phyloP scores from a whole-genome alignment of 2,113 vertebrate genomes.

The Hypomesus transpacificus region DNA sequence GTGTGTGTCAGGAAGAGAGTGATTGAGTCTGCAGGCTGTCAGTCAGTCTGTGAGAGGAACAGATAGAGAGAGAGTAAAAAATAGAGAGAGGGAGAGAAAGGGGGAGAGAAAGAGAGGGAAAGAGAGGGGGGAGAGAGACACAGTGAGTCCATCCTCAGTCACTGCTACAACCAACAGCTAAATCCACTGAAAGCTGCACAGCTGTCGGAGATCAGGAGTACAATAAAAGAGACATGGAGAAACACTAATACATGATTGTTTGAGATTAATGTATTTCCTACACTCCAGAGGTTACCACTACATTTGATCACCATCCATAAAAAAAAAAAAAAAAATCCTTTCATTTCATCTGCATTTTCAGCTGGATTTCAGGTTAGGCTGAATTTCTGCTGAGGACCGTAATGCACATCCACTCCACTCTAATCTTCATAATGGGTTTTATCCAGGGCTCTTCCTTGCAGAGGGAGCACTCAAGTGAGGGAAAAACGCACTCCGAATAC shows the following conservation, averaged over 20 bases:
- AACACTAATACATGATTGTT: conserved; percentile 17
- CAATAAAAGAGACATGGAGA: too few species aligned
- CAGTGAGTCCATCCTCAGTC: too few species aligned
- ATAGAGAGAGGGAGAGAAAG: too few species aligned
- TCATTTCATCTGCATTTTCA: conserved; percentile 43
- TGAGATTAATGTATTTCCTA: conserved; percentile 18
- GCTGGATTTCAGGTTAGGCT: conserved; percentile 37
- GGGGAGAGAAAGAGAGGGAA: too few species aligned
- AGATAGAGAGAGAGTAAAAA: too few species aligned
- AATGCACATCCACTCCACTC: conserved; percentile 27
- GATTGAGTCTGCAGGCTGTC: too few species aligned
- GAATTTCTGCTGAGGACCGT: conserved; percentile 33
- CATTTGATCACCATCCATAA: conserved; percentile 24
- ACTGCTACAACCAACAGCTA: too few species aligned
- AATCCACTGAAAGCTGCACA: too few species aligned
- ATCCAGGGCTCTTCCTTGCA: conserved; percentile 4
- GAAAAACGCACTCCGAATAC: conserved; percentile 29
- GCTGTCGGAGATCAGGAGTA: too few species aligned
- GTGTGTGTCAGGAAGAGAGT: not conserved
- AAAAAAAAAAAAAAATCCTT: conserved; percentile 14
- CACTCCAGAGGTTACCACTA: conserved; percentile 26
- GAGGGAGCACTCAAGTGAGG: conserved; percentile 37
- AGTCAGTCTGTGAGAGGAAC: too few species aligned
- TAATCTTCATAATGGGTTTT: conserved; percentile 51
- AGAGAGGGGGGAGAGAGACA: too few species aligned